Percentiles rank a stretch among this genome's conserved stretches.
Evolutionary conservation across 2,113 vertebrate genomes (phyloP).

Genomic region (Taxidea taxus): DNA sequence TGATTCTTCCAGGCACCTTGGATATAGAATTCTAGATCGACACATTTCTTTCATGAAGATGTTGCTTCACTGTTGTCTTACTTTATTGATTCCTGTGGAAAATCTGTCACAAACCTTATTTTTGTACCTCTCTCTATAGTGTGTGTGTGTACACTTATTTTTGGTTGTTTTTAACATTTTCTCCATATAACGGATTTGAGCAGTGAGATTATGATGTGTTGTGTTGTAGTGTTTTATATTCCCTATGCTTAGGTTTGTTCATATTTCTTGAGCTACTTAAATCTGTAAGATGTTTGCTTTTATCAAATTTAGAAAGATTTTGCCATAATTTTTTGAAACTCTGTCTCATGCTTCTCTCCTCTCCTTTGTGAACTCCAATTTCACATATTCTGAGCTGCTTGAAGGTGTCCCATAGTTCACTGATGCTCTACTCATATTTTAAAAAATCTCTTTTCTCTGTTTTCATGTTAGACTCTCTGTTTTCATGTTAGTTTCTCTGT

Average conservation of each 20-base stretch:
- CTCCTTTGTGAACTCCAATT: background rate
- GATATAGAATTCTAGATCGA: background rate
- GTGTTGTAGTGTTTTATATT: background rate
- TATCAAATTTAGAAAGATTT: background rate
- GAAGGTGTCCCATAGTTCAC: background rate
- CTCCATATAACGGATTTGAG: background rate
- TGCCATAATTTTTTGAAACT: background rate
- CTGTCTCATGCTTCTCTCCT: background rate
- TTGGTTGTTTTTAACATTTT: background rate
- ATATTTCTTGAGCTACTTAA: background rate
- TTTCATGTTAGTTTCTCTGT: no score
- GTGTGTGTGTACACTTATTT: background rate
- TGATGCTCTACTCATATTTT: background rate
- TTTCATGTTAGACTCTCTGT: no score
- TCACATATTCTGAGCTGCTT: background rate
- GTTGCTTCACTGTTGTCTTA: background rate
- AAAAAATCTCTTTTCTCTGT: background rate
- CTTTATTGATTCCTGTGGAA: background rate
- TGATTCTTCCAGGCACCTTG: background rate
- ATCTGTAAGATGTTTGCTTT: background rate
- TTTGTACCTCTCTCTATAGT: background rate
- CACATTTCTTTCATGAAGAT: background rate
- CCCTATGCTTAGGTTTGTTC: background rate
- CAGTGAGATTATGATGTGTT: background rate
- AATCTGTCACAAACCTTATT: background rate